These are phyloP conservation scores for Meleagris gallopavo DNA, from an alignment of 2,113 vertebrate genomes.

Conservation along the genomic window DNA sequence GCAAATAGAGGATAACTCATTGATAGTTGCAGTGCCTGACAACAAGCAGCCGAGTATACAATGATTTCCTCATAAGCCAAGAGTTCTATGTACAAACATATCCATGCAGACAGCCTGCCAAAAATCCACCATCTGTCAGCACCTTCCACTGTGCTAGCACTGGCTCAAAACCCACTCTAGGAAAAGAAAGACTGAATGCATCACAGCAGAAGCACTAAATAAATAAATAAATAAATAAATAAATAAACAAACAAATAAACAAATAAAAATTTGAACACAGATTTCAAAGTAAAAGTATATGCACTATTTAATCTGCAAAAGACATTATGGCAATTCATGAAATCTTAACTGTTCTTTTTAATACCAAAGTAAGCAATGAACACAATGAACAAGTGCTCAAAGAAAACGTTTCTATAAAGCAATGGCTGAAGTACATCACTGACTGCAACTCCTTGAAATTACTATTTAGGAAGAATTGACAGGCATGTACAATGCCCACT, in stretches of 20 bases:
- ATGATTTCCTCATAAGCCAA: not conserved
- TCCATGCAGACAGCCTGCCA: not conserved
- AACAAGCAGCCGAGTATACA: not conserved
- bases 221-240: not conserved
- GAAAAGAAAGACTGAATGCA: not conserved
- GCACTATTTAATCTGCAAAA: not conserved
- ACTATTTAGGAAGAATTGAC: not conserved
- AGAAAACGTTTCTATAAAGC: not conserved
- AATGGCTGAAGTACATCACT: not conserved
- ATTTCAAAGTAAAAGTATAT: not conserved
- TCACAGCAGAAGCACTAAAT: not conserved
- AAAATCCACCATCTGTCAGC: not conserved
- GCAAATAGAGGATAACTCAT: not conserved
- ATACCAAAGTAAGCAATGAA: not conserved
- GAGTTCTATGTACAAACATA: not conserved
- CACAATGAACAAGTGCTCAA: not conserved
- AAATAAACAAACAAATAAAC: too few relatives aligned
- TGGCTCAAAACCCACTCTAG: not conserved
- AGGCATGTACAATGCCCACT: not conserved
- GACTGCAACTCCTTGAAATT: not conserved
- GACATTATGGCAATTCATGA: not conserved
- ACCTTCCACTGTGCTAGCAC: not conserved
- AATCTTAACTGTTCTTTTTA: not conserved
- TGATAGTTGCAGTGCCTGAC: not conserved
- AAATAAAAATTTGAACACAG: not conserved